Conservation (phyloP, 2,113 vertebrate species). For the Thryonomys swinderianus region DNA sequence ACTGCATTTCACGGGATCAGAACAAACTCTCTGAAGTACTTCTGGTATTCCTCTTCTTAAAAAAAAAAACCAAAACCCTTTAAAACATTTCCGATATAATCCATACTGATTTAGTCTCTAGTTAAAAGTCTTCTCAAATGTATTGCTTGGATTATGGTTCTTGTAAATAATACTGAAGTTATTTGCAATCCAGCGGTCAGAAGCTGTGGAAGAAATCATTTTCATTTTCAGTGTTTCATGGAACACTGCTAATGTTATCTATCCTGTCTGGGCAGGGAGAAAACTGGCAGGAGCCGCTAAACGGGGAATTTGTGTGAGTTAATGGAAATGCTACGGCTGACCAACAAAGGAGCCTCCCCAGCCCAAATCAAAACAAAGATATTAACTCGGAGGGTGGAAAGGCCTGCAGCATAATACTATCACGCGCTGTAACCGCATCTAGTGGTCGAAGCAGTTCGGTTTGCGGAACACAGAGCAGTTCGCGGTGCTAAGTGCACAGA, state of each 20-base stretch:
- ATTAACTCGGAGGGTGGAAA: constrained; percentile 66
- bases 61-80: no score
- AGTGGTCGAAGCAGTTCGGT: constrained; percentile 57
- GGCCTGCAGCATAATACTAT: constrained; percentile 52
- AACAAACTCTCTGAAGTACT: background rate
- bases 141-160: constrained; percentile 64
- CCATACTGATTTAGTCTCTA: background rate
- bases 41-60: background rate
- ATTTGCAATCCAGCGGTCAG: background rate
- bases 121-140: constrained; percentile 19
- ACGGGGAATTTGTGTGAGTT: constrained; percentile 61
- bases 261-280: constrained; percentile 52
- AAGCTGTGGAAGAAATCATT: constrained; percentile 58
- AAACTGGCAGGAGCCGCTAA: constrained; percentile 40
- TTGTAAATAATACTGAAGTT: constrained; percentile 59
- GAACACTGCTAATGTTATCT: constrained; percentile 76
- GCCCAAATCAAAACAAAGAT: constrained; percentile 77
- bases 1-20: background rate
- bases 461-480: constrained; percentile 68
- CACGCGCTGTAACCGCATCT: constrained; percentile 66
- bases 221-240: constrained; percentile 67
- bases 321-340: constrained; percentile 77
- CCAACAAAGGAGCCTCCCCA: constrained; percentile 74
- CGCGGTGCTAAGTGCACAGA: constrained; percentile 14
- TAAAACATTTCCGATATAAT: background rate